phyloP scores from a whole-genome alignment of 2,888 invertebrate species.

The Melangyna quadrimaculata region DNA sequence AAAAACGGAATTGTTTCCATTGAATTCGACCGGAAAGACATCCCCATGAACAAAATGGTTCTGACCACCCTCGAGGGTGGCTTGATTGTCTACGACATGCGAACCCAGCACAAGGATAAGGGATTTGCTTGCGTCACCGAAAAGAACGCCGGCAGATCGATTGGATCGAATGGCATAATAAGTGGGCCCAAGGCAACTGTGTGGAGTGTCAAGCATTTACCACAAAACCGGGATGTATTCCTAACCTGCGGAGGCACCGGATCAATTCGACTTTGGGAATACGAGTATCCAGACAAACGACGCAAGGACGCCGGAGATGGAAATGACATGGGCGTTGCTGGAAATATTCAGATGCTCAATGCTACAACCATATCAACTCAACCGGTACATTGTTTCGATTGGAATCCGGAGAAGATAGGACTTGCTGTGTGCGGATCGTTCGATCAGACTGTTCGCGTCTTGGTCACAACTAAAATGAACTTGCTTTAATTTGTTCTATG shows the following conservation, averaged over 20 bases:
- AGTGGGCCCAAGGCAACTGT: conserved; percentile 90
- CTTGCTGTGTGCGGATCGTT: conserved; percentile 94
- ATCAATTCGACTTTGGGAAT: conserved; percentile 96
- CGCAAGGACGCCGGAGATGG: conserved; percentile 87
- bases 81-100: conserved; percentile 92
- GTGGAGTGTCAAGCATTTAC: conserved; percentile 93
- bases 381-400: conserved; percentile 94
- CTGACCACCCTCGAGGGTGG: conserved; percentile 96
- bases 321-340: conserved; percentile 87
- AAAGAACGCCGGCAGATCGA: conserved; percentile 80
- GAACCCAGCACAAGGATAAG: conserved; percentile 92
- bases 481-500: conserved; percentile 82
- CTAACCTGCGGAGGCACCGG: conserved; percentile 95
- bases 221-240: conserved; percentile 96
- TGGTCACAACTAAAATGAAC: conserved; percentile 94
- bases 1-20: conserved; percentile 94
- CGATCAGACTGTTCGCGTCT: conserved; percentile 93
- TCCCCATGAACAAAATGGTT: conserved; percentile 96
- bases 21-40: conserved; percentile 96
- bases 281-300: conserved; percentile 92
- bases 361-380: conserved; percentile 91
- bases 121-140: conserved; percentile 88
- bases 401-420: conserved; percentile 95
- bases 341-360: conserved; percentile 88
- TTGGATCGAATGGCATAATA: conserved; percentile 80